Evolutionary conservation across 2,888 invertebrate species (phyloP).

Genomic region (Hypsopygia costalis): DNA sequence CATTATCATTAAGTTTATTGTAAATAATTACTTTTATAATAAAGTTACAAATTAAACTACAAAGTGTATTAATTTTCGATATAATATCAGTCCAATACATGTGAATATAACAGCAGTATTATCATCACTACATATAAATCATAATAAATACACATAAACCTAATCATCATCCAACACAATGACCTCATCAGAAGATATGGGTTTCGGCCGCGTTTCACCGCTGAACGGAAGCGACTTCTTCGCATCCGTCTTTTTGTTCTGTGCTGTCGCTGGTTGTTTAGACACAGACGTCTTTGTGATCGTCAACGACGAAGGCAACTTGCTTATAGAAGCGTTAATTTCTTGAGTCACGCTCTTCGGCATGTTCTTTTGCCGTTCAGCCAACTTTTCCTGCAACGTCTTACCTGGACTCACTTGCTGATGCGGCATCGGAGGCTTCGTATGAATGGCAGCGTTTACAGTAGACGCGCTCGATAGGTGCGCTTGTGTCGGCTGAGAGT

Average conservation of each 20-base stretch:
- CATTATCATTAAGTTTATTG: constrained; percentile 15
- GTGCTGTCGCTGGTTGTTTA: constrained; percentile 28
- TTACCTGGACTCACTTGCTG: constrained; percentile 80
- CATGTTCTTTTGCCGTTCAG: constrained; percentile 81
- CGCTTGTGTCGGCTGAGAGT: constrained; percentile 45
- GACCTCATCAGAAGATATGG: constrained; percentile 60
- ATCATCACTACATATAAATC: constrained; percentile 8
- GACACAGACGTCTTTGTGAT: constrained; percentile 65
- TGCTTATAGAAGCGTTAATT: constrained; percentile 60
- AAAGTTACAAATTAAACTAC: constrained; percentile 20
- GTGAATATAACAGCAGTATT: constrained; percentile 21
- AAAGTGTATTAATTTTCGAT: constrained; percentile 10
- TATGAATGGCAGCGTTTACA: constrained; percentile 43
- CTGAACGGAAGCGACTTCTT: constrained; percentile 55
- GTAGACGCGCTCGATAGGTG: constrained; percentile 52
- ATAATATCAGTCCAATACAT: constrained; percentile 9
- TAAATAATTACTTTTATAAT: constrained; percentile 34
- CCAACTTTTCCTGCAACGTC: constrained; percentile 85
- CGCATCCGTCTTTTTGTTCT: constrained; percentile 46
- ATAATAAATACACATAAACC: constrained; percentile 11
- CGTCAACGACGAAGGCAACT: constrained; percentile 74
- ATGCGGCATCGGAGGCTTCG: constrained; percentile 60
- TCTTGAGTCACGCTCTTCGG: constrained; percentile 39
- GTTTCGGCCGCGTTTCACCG: constrained; percentile 44
- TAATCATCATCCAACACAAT: constrained; percentile 64